A percentile compares a stretch with the other conserved stretches of the same genome.
phyloP scores from a whole-genome alignment of 1,140 invertebrate species.

The Drosophila elegans region DNA sequence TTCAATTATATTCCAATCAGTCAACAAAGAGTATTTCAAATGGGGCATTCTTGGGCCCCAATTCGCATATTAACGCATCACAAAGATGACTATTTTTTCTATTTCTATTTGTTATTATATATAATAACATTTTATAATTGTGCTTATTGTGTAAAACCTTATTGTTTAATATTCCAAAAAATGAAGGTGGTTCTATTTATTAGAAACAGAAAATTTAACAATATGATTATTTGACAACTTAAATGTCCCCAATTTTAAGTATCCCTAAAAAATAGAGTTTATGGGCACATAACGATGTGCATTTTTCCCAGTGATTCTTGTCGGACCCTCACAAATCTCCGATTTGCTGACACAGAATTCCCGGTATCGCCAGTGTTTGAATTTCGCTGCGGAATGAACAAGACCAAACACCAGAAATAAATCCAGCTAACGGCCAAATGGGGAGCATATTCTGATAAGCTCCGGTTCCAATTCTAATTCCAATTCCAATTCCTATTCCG shows the following conservation, averaged over 20 bases:
- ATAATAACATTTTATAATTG: too few relatives aligned
- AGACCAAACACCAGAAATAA: slow-evolving; percentile 13
- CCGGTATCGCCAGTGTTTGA: slow-evolving; percentile 4
- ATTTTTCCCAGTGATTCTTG: slow-evolving; percentile 1
- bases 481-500: neutral
- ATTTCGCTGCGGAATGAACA: slow-evolving; percentile 12
- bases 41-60: neutral
- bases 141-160: too few relatives aligned
- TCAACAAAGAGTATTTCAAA: neutral
- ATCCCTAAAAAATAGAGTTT: neutral
- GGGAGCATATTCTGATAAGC: slow-evolving; percentile 25
- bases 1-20: slow-evolving; percentile 25
- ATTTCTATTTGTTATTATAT: too few relatives aligned
- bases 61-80: slow-evolving; percentile 1
- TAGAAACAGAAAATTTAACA: too few relatives aligned
- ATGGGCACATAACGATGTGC: neutral
- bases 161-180: too few relatives aligned
- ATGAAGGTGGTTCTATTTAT: too few relatives aligned
- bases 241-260: neutral
- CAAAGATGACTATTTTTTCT: too few relatives aligned
- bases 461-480: neutral
- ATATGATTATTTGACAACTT: too few relatives aligned
- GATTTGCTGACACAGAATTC: slow-evolving; percentile 35
- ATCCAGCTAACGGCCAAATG: neutral
- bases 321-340: neutral